These are phyloP conservation scores for Xiphophorus hellerii DNA, from an alignment of 2,113 vertebrate species.

Conservation along the genomic window DNA sequence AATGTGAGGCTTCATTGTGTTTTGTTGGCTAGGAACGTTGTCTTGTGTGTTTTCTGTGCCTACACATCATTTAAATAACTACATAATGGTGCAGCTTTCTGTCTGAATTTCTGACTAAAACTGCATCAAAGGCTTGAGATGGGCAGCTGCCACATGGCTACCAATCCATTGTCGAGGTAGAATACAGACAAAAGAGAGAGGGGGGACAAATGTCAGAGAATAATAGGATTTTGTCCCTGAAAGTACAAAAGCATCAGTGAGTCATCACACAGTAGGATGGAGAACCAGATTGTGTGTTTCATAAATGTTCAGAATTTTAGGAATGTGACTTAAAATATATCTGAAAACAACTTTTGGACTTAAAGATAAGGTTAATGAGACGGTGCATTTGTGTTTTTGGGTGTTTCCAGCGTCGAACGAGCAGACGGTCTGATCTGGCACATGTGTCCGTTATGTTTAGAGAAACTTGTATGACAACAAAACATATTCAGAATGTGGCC, in stretches of 20 bases:
- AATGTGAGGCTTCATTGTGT: not conserved
- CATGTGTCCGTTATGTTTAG: not conserved
- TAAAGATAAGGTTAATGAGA: not conserved
- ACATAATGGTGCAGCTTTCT: not conserved
- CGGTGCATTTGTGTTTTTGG: no score
- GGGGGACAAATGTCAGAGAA: not conserved
- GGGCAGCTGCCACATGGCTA: not conserved
- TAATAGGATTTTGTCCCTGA: not conserved
- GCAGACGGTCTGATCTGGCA: not conserved
- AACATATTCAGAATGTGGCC: not conserved
- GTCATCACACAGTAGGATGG: not conserved
- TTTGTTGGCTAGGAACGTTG: no score
- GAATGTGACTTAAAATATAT: not conserved
- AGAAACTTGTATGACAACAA: not conserved
- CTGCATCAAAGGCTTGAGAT: not conserved
- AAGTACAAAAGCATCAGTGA: not conserved
- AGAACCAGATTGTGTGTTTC: not conserved
- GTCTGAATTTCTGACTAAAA: not conserved
- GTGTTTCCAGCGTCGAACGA: no score
- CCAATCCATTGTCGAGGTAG: not conserved
- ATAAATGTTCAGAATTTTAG: not conserved
- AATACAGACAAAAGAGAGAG: not conserved
- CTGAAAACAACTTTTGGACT: not conserved
- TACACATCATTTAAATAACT: no score
- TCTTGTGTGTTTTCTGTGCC: no score